Conservation (phyloP, 2,888 invertebrate species). For the Zygaena filipendulae region DNA sequence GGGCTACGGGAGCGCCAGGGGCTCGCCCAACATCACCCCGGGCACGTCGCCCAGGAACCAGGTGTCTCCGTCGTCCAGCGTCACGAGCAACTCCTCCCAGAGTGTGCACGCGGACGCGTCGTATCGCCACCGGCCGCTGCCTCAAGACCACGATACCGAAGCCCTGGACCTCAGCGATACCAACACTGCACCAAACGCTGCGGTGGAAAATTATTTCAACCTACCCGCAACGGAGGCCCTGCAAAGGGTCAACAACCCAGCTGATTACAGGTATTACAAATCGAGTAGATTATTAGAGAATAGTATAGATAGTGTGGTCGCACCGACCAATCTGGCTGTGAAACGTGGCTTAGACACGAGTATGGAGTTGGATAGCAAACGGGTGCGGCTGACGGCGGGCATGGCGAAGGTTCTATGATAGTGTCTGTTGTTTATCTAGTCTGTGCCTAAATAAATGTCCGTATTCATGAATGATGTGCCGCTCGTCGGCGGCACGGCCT, state of each 20-base stretch:
- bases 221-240: constrained; percentile 34
- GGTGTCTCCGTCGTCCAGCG: constrained; percentile 34
- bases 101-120: constrained; percentile 25
- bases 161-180: constrained; percentile 34
- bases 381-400: constrained; percentile 40
- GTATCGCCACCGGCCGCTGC: constrained; percentile 30
- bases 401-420: constrained; percentile 56
- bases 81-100: constrained; percentile 32
- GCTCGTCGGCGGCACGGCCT: no score
- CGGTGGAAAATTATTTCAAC: constrained; percentile 27
- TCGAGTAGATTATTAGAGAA: constrained; percentile 44
- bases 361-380: constrained; percentile 43
- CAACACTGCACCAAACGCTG: constrained; percentile 20
- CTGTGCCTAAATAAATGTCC: constrained; percentile 9
- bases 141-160: constrained; percentile 23
- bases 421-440: constrained; percentile 26
- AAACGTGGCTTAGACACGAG: constrained; percentile 41
- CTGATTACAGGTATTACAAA: constrained; percentile 42
- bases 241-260: constrained; percentile 35
- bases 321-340: constrained; percentile 41
- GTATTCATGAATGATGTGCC: neutral
- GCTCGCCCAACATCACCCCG: constrained; percentile 45
- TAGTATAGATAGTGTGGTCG: constrained; percentile 31
- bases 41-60: constrained; percentile 38
- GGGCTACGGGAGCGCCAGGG: constrained; percentile 49